These are phyloP conservation scores for Probosciger aterrimus DNA, from an alignment of 2,113 vertebrate species.

Conservation along the genomic window DNA sequence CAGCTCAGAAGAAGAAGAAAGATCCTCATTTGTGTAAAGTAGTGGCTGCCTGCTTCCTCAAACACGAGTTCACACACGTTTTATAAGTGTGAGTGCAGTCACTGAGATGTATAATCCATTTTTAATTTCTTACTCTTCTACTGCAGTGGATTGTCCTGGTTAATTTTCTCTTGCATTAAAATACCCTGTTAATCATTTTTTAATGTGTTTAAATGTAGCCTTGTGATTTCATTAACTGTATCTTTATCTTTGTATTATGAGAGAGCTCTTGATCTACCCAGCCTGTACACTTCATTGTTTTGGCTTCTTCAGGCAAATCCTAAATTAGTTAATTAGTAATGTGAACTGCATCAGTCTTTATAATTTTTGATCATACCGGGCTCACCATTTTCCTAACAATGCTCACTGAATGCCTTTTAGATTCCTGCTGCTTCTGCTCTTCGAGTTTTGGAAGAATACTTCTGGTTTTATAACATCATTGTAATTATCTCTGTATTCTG, in stretches of 20 bases:
- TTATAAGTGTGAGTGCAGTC: neutral
- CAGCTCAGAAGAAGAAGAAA: neutral
- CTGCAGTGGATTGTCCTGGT: neutral
- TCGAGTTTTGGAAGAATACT: neutral
- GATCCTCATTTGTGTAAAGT: neutral
- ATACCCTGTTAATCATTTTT: neutral
- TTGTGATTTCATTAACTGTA: neutral
- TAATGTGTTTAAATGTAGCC: neutral
- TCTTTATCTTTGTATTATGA: neutral
- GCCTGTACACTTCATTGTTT: neutral
- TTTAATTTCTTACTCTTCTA: neutral
- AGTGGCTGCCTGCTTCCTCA: neutral
- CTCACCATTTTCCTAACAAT: neutral
- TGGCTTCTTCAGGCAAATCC: neutral
- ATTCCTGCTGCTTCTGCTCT: neutral
- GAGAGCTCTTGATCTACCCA: neutral
- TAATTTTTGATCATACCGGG: neutral
- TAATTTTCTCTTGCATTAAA: slow-evolving; percentile 2
- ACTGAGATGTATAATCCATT: neutral
- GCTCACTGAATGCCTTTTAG: neutral
- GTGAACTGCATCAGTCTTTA: neutral
- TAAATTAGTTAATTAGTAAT: neutral
- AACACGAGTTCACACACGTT: fast-evolving
- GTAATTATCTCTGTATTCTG: neutral
- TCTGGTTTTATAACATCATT: neutral